Percentiles rank a stretch among this genome's conserved stretches.
Conservation (phyloP, 92 coral and sea anemone species). For the Zoanthus solanderi region DNA sequence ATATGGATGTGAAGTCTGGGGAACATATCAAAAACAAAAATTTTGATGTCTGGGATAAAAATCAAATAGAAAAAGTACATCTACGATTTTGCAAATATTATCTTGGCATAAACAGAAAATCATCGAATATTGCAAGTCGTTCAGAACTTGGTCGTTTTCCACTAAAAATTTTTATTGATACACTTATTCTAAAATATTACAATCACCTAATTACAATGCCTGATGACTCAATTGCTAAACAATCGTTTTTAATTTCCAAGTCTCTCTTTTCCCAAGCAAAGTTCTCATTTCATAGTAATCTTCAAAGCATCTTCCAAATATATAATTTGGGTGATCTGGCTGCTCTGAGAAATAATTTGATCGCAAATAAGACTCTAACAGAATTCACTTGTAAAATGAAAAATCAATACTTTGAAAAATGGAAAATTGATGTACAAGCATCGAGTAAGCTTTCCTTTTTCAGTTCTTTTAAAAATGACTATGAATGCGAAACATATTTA, state of each 20-base stretch:
- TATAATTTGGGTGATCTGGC: no score
- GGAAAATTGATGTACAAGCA: no score
- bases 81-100: slow-evolving; percentile 53
- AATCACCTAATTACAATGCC: slow-evolving; percentile 39
- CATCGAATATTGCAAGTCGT: slow-evolving; percentile 54
- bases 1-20: slow-evolving; percentile 59
- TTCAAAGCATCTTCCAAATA: no score
- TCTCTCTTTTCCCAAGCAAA: not conserved
- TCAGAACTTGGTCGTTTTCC: slow-evolving; percentile 63
- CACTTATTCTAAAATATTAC: slow-evolving; percentile 25
- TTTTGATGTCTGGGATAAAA: slow-evolving; percentile 54
- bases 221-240: slow-evolving; percentile 45
- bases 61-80: slow-evolving; percentile 54
- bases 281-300: no score
- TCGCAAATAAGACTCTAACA: no score
- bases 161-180: slow-evolving; percentile 36
- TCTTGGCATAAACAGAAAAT: slow-evolving; percentile 59
- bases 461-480: no score
- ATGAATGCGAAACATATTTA: no score
- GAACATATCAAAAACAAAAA: slow-evolving; percentile 33
- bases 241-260: slow-evolving; percentile 29
- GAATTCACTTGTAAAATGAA: no score
- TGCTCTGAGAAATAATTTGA: not conserved
- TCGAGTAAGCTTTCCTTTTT: no score
- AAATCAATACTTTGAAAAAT: no score